Evolutionary conservation across 2,113 vertebrate species (phyloP).

Genomic region (Seriola dumerili): DNA sequence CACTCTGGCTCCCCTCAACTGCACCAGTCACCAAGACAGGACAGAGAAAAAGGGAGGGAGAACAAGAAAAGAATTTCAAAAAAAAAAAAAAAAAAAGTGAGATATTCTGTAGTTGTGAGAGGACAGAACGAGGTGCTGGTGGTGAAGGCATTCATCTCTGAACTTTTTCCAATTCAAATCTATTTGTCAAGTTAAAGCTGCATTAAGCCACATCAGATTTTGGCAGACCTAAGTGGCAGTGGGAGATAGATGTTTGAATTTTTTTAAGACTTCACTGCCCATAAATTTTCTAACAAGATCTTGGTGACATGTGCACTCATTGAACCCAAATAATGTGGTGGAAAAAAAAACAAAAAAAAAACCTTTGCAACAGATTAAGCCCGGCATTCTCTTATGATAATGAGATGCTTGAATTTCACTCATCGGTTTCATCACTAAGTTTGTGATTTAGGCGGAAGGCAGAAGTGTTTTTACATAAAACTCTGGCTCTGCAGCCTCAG

Average conservation of each 20-base stretch:
- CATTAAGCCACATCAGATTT: conserved; percentile 50
- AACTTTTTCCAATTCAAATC: conserved; percentile 60
- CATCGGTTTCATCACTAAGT: conserved; percentile 18
- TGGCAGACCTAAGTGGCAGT: conserved; percentile 45
- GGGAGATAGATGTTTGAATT: conserved; percentile 51
- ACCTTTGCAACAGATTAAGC: conserved; percentile 21
- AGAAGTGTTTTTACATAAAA: conserved; percentile 15
- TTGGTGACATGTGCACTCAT: conserved; percentile 29
- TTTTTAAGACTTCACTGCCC: conserved; percentile 35
- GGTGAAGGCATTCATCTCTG: conserved; percentile 57
- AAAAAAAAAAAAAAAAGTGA: conserved; percentile 19
- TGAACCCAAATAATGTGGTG: conserved; percentile 39
- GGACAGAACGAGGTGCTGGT: conserved; percentile 49
- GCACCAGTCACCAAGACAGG: conserved; percentile 69
- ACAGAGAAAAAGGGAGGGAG: conserved; percentile 37
- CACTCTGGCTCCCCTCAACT: conserved; percentile 76
- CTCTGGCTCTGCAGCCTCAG: not conserved
- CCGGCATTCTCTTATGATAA: conserved; percentile 13
- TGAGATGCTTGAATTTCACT: conserved; percentile 21
- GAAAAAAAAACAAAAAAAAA: conserved; percentile 12
- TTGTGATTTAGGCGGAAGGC: not conserved
- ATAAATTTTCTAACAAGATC: conserved; percentile 35
- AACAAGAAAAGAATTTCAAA: conserved; percentile 19
- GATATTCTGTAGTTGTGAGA: conserved; percentile 54
- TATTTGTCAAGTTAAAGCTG: conserved; percentile 61